Base-by-base conservation (phyloP, 2,888 invertebrate species). In the Megalurothrips usitatus region DNA sequence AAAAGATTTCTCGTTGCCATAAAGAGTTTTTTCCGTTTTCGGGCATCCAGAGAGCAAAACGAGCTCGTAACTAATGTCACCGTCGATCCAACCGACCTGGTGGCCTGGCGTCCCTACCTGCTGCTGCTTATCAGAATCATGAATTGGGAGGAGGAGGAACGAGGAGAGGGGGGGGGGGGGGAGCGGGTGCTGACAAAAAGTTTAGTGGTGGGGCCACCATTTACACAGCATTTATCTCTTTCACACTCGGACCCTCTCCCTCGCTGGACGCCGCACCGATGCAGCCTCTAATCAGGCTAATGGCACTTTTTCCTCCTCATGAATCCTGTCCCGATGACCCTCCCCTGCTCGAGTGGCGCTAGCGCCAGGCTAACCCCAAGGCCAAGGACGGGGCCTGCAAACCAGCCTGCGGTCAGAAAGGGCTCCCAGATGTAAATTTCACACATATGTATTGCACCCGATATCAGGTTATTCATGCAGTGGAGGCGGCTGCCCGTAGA, bases 161-260 rank as follows among this genome's bases (percentile, higher is more conserved):
- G 23, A 68, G n/a, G 68, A 11, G 4, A 63, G 63, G 63, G 63
- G 63, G n/a, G n/a, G 68, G n/a, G 68, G 23, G 68, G 11, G 68
- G 68, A 1, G 58, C 14, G 58, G 17, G 17, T 58, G 11, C 17
- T n/a, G 58, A 58, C 17, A 58, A 58, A 58, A 58, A 58, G 11
- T 58, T 58, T 58, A 43, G 34, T 43, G 34, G 34, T 58, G 58
- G 58, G 52, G 58, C 58, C 58, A 6, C 58, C 58, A 58, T 75
- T 75, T 75, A 75, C 68, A 23, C 26, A 11, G 26, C 68, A 75
- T 75, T 75, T 75, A 75, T 75, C 68, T 75, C 68, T 75, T 75
- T 75, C 68, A 75, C 68, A 75, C 68, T 75, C 68, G 10, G 23
- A 2, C 34, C 58, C 58, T n/a, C 58, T 58, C 58, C 58, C 58